Conservation (phyloP, 2,797 vertebrate species). For the Enteromius treurensis region DNA sequence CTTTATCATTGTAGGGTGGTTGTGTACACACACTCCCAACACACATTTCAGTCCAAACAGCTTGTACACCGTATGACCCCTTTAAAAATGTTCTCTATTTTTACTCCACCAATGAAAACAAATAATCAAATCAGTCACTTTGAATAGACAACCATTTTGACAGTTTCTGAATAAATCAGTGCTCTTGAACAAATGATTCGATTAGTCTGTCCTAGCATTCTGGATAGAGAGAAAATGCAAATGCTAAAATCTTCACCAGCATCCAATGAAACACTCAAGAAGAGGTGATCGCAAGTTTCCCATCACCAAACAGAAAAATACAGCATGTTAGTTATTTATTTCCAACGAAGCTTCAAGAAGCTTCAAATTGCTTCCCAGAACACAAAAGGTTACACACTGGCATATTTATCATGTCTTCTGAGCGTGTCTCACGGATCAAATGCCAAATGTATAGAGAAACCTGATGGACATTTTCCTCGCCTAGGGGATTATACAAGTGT, state of each 20-base stretch:
- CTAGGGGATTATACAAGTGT: slow-evolving; percentile 21
- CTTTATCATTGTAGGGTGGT: too few relatives aligned
- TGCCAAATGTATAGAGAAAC: neutral
- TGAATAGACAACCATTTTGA: neutral
- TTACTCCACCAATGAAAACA: neutral
- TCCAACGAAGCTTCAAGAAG: neutral
- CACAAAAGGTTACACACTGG: neutral
- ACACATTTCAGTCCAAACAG: too few relatives aligned
- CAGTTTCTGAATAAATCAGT: neutral
- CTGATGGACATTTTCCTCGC: slow-evolving; percentile 32
- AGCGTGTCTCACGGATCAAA: neutral
- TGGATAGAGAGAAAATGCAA: neutral
- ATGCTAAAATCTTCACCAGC: neutral
- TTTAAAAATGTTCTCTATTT: neutral
- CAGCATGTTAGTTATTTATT: neutral
- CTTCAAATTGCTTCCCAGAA: neutral
- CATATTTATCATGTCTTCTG: slow-evolving; percentile 1
- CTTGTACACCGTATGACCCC: too few relatives aligned
- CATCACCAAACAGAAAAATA: neutral
- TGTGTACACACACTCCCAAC: too few relatives aligned
- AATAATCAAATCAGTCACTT: neutral
- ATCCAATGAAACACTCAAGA: neutral
- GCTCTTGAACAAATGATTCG: neutral
- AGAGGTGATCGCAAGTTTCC: neutral
- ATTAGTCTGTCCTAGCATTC: neutral